These are phyloP conservation scores for Pseudoips prasinana DNA, from an alignment of 2,888 invertebrate genomes.

Conservation along the genomic window DNA sequence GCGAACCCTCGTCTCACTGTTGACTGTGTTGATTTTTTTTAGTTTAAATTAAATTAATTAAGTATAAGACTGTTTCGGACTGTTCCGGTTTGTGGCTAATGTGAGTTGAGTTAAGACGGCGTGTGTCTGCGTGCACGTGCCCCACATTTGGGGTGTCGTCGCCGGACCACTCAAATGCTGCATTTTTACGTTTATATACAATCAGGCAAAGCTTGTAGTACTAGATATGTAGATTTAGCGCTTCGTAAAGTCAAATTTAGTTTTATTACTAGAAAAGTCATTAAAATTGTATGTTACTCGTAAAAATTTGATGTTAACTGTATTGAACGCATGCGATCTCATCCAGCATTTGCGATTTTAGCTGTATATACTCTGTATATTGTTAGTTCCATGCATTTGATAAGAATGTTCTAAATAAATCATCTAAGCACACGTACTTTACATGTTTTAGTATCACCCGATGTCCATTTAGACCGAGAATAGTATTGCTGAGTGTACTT, in stretches of 20 bases:
- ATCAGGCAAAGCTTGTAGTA: conserved; percentile 58
- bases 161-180: conserved; percentile 62
- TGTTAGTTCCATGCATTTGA: conserved; percentile 26
- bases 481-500: conserved; percentile 40
- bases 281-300: conserved; percentile 38
- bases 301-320: conserved; percentile 45
- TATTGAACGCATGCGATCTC: conserved; percentile 55
- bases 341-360: conserved; percentile 42
- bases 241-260: conserved; percentile 11
- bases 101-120: conserved; percentile 68
- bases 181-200: conserved; percentile 59
- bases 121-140: conserved; percentile 68
- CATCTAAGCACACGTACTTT: conserved; percentile 27
- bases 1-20: conserved; percentile 48
- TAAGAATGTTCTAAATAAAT: conserved; percentile 28
- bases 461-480: conserved; percentile 35
- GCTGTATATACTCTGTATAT: conserved; percentile 19
- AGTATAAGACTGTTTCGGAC: conserved; percentile 59
- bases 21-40: conserved; percentile 54
- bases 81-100: conserved; percentile 71
- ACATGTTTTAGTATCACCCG: conserved; percentile 39
- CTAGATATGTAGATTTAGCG: conserved; percentile 30
- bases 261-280: conserved; percentile 16
- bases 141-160: conserved; percentile 70
- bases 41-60: conserved; percentile 34